A percentile compares a stretch with the other conserved stretches of the same genome.
These are phyloP conservation scores for Triplophysa yarkandensis DNA, from an alignment of 2,797 vertebrate species.

Conservation along the genomic window DNA sequence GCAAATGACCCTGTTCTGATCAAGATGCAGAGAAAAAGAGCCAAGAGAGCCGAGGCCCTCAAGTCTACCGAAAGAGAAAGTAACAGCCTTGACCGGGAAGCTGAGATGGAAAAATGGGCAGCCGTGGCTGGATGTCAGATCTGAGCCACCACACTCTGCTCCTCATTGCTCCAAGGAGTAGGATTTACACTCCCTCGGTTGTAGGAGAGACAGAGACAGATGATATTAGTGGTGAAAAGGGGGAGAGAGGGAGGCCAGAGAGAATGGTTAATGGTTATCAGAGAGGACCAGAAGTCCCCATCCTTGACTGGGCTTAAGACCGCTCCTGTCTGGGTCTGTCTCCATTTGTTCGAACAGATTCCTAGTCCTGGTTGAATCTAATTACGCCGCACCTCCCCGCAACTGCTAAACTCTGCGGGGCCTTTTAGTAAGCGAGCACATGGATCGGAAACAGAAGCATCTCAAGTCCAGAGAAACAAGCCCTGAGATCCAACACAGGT, in stretches of 20 bases:
- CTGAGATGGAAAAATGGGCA: constrained; percentile 39
- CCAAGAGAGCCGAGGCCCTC: constrained; percentile 60
- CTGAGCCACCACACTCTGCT: constrained; percentile 74
- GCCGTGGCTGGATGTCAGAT: constrained; percentile 67
- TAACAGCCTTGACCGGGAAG: constrained; percentile 53
- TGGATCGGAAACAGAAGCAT: constrained; percentile 38
- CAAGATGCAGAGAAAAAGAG: constrained; percentile 52
- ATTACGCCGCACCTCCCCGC: constrained; percentile 39
- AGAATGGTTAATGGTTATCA: constrained; percentile 49
- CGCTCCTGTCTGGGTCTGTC: constrained; percentile 9
- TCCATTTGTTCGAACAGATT: constrained; percentile 40
- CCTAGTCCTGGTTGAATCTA: constrained; percentile 40
- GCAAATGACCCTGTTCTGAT: constrained; percentile 51
- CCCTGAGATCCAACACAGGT: constrained; percentile 32
- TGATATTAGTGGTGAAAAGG: constrained; percentile 63
- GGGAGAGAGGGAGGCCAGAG: constrained; percentile 64
- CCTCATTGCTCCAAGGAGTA: constrained; percentile 74
- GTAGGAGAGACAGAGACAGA: constrained; percentile 55
- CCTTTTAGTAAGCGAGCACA: constrained; percentile 22
- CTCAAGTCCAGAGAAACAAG: constrained; percentile 43
- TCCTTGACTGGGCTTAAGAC: constrained; percentile 38
- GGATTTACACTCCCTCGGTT: constrained; percentile 76
- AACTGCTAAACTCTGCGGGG: constrained; percentile 39
- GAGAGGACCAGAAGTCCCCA: constrained; percentile 42
- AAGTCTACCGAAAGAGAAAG: constrained; percentile 58